These are phyloP conservation scores for Epicampocera succincta DNA, from an alignment of 2,888 invertebrate genomes.

Conservation along the genomic window DNA sequence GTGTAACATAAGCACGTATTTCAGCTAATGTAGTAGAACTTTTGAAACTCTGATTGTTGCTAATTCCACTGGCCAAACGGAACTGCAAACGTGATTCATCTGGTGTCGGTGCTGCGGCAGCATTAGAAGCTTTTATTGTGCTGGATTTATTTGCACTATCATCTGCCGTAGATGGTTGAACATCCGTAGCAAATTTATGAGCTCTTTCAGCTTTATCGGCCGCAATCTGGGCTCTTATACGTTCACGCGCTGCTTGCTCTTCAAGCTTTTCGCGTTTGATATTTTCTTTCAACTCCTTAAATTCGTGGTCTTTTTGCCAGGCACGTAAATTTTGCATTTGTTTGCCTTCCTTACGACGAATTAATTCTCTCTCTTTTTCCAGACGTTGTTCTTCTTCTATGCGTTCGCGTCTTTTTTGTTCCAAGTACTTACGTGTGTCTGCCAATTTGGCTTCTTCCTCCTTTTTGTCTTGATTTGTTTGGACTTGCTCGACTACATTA, in stretches of 20 bases:
- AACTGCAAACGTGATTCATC: conserved; percentile 90
- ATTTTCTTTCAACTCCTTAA: conserved; percentile 84
- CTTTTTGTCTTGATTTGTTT: background rate
- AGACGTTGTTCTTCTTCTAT: conserved; percentile 82
- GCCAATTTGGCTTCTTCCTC: conserved; percentile 61
- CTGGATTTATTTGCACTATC: conserved; percentile 59
- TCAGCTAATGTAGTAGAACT: conserved; percentile 85
- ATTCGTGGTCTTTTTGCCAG: conserved; percentile 89
- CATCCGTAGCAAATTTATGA: conserved; percentile 78
- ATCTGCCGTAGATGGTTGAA: conserved; percentile 12
- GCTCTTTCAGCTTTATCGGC: conserved; percentile 90
- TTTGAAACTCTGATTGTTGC: conserved; percentile 88
- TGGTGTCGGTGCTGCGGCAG: conserved; percentile 54
- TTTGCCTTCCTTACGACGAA: conserved; percentile 88
- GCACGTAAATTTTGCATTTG: conserved; percentile 87
- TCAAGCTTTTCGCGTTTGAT: conserved; percentile 89
- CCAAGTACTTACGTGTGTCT: conserved; percentile 73
- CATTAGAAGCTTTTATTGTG: conserved; percentile 62
- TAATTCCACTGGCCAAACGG: conserved; percentile 90
- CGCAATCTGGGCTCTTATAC: conserved; percentile 91
- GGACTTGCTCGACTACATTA: background rate
- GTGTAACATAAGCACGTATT: conserved; percentile 81
- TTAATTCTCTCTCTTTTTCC: conserved; percentile 84
- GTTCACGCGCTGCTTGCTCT: conserved; percentile 88
- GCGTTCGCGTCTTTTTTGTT: conserved; percentile 78